phyloP scores from a whole-genome alignment of 2,797 vertebrate species.

The Acanthurus lineatus region DNA sequence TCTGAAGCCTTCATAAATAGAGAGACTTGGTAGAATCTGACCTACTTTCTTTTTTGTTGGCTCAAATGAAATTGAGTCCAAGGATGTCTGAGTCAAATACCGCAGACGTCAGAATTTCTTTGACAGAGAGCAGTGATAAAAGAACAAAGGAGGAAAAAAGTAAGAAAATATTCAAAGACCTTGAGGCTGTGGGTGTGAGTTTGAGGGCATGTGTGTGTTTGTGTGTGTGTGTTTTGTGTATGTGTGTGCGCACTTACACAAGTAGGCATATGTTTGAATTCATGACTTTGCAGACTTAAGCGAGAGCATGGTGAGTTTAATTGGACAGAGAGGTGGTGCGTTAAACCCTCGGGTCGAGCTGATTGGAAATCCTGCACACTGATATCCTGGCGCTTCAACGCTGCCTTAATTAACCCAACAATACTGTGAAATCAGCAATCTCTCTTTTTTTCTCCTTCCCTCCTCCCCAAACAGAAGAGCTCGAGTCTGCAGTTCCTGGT shows the following conservation, averaged over 20 bases:
- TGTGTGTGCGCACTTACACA: background rate
- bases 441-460: constrained; percentile 16
- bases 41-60: constrained; percentile 69
- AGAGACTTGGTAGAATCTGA: constrained; percentile 59
- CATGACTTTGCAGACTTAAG: constrained; percentile 59
- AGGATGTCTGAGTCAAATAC: constrained; percentile 56
- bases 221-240: constrained; percentile 13
- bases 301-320: constrained; percentile 58
- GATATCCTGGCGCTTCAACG: constrained; percentile 52
- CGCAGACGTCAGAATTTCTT: constrained; percentile 61
- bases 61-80: constrained; percentile 56
- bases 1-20: constrained; percentile 46
- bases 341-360: constrained; percentile 65
- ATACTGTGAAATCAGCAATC: constrained; percentile 59
- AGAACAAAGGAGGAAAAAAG: constrained; percentile 63
- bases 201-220: constrained; percentile 29
- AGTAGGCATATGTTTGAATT: constrained; percentile 48
- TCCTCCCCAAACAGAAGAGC: constrained; percentile 24
- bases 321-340: constrained; percentile 67
- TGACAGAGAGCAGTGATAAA: constrained; percentile 55
- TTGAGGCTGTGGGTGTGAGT: constrained; percentile 38
- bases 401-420: constrained; percentile 64
- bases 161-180: constrained; percentile 47
- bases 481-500: constrained; percentile 29
- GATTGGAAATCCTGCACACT: constrained; percentile 63